Evolutionary conservation across 2,888 invertebrate species (phyloP).

Genomic region (Microctonus aethiopoides): DNA sequence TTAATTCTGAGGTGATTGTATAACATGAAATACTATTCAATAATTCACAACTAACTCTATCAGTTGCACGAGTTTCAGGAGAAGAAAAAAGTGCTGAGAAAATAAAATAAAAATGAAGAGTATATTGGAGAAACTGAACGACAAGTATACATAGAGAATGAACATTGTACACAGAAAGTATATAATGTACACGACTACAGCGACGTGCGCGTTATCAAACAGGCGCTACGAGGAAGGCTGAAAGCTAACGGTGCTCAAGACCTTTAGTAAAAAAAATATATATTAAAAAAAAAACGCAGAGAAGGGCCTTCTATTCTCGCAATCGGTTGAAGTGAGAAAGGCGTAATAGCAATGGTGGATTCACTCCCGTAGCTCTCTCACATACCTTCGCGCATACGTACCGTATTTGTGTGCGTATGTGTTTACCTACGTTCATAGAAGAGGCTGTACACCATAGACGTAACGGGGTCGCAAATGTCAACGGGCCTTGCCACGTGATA

Average conservation of each 20-base stretch:
- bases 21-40: neutral
- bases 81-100: neutral
- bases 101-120: neutral
- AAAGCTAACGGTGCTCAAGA: constrained; percentile 52
- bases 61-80: neutral
- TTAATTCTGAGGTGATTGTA: constrained; percentile 3
- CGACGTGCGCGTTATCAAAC: constrained; percentile 39
- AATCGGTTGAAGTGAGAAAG: constrained; percentile 18
- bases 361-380: neutral
- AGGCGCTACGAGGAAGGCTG: constrained; percentile 43
- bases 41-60: neutral
- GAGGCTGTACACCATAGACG: constrained; percentile 25
- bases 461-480: constrained; percentile 36
- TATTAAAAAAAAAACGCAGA: constrained; percentile 11
- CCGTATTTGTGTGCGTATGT: neutral
- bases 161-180: neutral
- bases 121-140: constrained; percentile 42
- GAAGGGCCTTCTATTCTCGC: constrained; percentile 24
- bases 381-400: neutral
- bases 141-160: neutral
- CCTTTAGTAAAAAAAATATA: constrained; percentile 40
- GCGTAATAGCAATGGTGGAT: neutral
- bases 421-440: constrained; percentile 9
- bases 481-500: constrained; percentile 30
- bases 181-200: neutral